Evolutionary conservation across 2,797 vertebrate genomes (phyloP).

Genomic region (Enteromius trimaculatus): DNA sequence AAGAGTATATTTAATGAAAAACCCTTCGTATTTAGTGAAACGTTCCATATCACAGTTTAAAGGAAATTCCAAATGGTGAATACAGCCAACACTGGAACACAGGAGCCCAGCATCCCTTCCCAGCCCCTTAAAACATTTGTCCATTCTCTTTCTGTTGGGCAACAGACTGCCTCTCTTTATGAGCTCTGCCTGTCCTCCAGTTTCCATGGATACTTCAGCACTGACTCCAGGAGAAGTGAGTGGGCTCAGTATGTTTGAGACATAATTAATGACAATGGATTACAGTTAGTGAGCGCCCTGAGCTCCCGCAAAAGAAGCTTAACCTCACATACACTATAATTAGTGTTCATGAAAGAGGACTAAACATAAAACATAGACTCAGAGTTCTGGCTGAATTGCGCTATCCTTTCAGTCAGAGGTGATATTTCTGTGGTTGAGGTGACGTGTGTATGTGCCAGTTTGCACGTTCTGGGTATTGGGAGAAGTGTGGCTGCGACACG

Average conservation of each 20-base stretch:
- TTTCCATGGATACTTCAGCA: conserved; percentile 80
- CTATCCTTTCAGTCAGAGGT: conserved; percentile 27
- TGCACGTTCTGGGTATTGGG: conserved; percentile 25
- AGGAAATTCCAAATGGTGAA: neutral
- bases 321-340: conserved; percentile 74
- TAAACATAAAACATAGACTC: conserved; percentile 34
- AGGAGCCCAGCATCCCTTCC: conserved; percentile 34
- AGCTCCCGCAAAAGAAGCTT: conserved; percentile 62
- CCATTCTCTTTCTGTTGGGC: conserved; percentile 62
- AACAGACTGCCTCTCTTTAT: conserved; percentile 60
- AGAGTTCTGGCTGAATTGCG: conserved; percentile 8
- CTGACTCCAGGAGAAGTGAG: conserved; percentile 79
- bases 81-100: neutral
- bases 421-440: conserved; percentile 24
- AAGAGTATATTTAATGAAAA: neutral
- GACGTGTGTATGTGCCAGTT: conserved; percentile 36
- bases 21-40: neutral
- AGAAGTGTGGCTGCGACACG: conserved; percentile 31
- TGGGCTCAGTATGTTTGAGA: conserved; percentile 78
- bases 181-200: conserved; percentile 72
- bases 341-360: conserved; percentile 56
- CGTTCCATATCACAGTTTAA: neutral
- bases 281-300: conserved; percentile 65
- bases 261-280: conserved; percentile 83
- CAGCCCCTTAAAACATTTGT: conserved; percentile 43